Conservation (phyloP, 2,113 vertebrate species). For the Physeter macrocephalus region DNA sequence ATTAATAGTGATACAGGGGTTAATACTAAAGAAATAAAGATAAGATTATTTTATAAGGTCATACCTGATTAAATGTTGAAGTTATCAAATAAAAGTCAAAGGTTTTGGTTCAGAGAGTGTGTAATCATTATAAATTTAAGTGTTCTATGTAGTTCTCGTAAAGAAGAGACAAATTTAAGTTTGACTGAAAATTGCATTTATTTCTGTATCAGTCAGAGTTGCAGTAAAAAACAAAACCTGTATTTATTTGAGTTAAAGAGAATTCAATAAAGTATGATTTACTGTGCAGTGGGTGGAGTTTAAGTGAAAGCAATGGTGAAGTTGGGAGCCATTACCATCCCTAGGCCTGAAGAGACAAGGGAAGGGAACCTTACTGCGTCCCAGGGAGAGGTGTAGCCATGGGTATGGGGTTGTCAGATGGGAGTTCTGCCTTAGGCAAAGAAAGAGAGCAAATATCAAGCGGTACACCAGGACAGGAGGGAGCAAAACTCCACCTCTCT, state of each 20-base stretch:
- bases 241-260: not conserved
- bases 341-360: not conserved
- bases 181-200: not conserved
- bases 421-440: not conserved
- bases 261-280: not conserved
- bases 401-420: fast-evolving
- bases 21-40: not conserved
- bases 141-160: not conserved
- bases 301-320: not conserved
- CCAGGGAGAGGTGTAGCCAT: not conserved
- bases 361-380: too few species aligned
- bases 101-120: not conserved
- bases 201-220: not conserved
- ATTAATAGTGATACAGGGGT: not conserved
- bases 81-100: not conserved
- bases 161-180: not conserved
- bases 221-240: not conserved
- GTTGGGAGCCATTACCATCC: not conserved
- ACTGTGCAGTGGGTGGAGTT: not conserved
- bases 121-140: not conserved
- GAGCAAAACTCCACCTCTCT: too few species aligned
- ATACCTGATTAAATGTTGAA: not conserved
- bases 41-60: not conserved
- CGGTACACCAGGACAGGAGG: not conserved
- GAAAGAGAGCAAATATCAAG: not conserved